Conservation (phyloP, 2,888 invertebrate species). For the Aporophyla lueneburgensis region DNA sequence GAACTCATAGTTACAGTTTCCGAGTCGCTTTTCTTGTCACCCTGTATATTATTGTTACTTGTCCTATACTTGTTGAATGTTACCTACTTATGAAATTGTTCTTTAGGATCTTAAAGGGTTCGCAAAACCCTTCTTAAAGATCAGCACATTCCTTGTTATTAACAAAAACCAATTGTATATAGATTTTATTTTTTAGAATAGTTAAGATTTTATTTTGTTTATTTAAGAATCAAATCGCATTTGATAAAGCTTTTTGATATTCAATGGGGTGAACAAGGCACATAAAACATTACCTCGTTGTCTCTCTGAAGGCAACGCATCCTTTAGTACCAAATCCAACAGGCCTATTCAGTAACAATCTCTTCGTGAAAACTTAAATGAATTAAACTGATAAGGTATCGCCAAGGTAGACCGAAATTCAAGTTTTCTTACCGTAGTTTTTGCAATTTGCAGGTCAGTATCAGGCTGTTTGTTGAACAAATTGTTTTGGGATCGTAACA, state of each 20-base stretch:
- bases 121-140: neutral
- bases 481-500: too few species aligned
- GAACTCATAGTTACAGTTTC: too few species aligned
- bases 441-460: too few species aligned
- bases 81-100: neutral
- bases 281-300: neutral
- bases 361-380: too few species aligned
- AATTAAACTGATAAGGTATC: too few species aligned
- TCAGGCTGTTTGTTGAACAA: too few species aligned
- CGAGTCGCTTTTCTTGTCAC: too few species aligned
- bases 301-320: neutral
- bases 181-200: neutral
- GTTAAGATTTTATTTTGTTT: neutral
- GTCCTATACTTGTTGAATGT: too few species aligned
- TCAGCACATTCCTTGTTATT: neutral
- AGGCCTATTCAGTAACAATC: too few species aligned
- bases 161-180: conserved; percentile 5
- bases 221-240: neutral
- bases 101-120: neutral
- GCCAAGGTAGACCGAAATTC: too few species aligned
- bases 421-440: too few species aligned
- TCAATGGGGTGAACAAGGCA: neutral
- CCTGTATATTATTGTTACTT: neutral
- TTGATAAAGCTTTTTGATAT: neutral
- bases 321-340: neutral